A percentile compares a stretch with the other conserved stretches of the same genome.
Conservation (phyloP, 2,113 vertebrate species). For the Amia ocellicauda region DNA sequence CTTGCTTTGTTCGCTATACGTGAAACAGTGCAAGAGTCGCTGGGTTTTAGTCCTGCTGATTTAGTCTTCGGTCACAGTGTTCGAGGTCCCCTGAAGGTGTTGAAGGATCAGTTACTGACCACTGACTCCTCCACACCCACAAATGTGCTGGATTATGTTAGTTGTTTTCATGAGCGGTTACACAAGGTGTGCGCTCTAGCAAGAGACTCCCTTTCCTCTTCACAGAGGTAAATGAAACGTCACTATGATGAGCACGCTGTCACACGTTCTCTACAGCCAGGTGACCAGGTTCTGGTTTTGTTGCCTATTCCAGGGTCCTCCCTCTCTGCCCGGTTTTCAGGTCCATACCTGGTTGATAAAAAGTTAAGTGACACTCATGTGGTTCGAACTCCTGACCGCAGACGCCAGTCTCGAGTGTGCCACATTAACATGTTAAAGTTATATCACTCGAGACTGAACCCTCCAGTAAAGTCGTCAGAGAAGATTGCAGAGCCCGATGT, state of each 20-base stretch:
- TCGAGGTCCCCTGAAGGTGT: slow-evolving; percentile 5
- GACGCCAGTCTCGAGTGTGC: background rate
- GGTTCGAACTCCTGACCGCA: no score
- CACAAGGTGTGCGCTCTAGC: slow-evolving; percentile 1
- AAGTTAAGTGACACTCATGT: slow-evolving; percentile 9
- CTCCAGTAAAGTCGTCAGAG: no score
- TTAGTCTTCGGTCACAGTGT: slow-evolving; percentile 24
- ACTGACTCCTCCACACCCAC: no score
- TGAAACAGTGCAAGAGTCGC: no score
- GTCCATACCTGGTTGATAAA: background rate
- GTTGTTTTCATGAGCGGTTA: background rate
- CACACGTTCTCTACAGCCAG: background rate
- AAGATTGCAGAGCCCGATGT: no score
- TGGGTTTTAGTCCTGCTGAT: background rate
- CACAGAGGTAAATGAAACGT: slow-evolving; percentile 9
- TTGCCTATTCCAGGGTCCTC: slow-evolving; percentile 8
- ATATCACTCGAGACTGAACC: background rate
- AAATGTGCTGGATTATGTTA: slow-evolving; percentile 18
- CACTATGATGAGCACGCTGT: slow-evolving; percentile 13
- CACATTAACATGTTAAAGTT: slow-evolving; percentile 10
- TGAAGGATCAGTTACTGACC: background rate
- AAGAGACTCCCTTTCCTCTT: background rate
- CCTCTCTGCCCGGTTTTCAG: slow-evolving; percentile 5
- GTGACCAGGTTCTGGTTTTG: slow-evolving; percentile 16
- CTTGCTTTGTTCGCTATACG: no score